Conservation (phyloP, 1,140 invertebrate species). For the Pachyrhynchus sulphureomaculatus region DNA sequence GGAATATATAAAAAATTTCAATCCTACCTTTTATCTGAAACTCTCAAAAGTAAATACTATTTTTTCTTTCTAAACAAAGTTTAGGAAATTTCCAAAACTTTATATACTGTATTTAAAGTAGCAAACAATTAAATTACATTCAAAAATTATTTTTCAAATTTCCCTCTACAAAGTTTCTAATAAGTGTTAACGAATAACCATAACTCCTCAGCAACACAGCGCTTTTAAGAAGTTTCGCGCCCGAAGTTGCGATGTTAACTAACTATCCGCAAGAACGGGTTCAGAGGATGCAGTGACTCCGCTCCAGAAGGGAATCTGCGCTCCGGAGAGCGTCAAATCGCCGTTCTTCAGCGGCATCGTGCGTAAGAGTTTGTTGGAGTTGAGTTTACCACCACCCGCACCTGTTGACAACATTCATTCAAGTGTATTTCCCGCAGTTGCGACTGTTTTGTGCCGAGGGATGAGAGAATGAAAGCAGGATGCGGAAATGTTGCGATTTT, state of each 20-base stretch:
- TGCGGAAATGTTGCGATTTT: constrained; percentile 1
- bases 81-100: no score
- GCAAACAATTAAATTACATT: no score
- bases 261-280: constrained; percentile 24
- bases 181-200: no score
- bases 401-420: constrained; percentile 22
- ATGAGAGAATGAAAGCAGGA: constrained; percentile 5
- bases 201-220: background rate
- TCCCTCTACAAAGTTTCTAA: no score
- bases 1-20: no score
- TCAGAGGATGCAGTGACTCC: constrained; percentile 13
- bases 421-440: background rate
- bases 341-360: constrained; percentile 11
- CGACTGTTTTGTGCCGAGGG: background rate
- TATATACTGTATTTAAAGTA: no score
- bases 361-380: constrained; percentile 10
- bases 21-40: no score
- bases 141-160: no score
- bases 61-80: no score
- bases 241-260: constrained; percentile 26
- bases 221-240: constrained; percentile 9
- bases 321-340: constrained; percentile 14
- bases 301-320: constrained; percentile 15
- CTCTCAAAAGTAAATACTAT: no score
- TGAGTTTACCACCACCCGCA: constrained; percentile 15